Evolutionary conservation across 2,888 invertebrate genomes (phyloP).

Genomic region (Stratiomys singularior): DNA sequence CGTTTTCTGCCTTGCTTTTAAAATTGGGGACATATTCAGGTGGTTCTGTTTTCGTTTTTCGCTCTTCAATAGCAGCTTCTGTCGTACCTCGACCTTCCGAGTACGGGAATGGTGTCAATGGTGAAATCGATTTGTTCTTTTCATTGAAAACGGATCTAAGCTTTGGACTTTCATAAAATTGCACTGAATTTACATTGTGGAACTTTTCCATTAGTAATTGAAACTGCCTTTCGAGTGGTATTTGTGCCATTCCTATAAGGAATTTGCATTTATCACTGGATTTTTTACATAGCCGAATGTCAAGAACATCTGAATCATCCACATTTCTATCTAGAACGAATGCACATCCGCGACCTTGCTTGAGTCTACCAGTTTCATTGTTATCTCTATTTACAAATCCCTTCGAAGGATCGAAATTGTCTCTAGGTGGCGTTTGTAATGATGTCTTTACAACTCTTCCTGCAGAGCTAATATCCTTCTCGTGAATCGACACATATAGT

Average conservation of each 20-base stretch:
- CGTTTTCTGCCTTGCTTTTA: background rate
- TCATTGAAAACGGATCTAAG: background rate
- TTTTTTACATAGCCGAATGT: constrained; percentile 57
- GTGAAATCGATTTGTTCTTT: background rate
- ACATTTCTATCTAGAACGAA: background rate
- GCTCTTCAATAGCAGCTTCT: background rate
- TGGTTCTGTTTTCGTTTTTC: background rate
- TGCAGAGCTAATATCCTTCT: background rate
- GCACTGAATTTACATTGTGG: constrained; percentile 43
- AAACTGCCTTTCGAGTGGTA: constrained; percentile 60
- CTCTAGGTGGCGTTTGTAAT: background rate
- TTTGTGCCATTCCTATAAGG: constrained; percentile 59
- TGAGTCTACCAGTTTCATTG: background rate
- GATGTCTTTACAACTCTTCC: background rate
- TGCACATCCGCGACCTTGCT: constrained; percentile 2
- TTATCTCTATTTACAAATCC: too few species aligned
- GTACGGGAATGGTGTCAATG: background rate
- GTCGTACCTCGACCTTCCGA: too few species aligned
- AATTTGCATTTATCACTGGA: constrained; percentile 63
- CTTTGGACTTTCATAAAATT: background rate
- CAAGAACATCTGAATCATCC: background rate
- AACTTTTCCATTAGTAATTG: constrained; percentile 61
- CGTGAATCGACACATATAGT: background rate
- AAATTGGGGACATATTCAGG: background rate
- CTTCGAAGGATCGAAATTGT: too few species aligned